A percentile compares a stretch with the other conserved stretches of the same genome.
Conservation (phyloP, 2,113 vertebrate species). For the Sinocyclocheilus anshuiensis region DNA sequence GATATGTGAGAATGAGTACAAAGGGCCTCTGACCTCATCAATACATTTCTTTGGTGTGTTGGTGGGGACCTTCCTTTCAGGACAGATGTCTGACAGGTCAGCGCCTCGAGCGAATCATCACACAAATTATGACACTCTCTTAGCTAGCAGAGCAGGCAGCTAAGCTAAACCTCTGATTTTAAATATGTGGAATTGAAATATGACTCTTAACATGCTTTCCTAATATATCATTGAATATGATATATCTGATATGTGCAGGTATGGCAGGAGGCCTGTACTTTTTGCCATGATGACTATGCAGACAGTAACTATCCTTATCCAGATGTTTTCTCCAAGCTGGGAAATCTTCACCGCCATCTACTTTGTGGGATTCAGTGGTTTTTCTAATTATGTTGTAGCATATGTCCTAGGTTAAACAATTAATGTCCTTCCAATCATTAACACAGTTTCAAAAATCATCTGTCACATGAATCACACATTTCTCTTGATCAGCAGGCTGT, state of each 20-base stretch:
- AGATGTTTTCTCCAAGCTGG: conserved; percentile 87
- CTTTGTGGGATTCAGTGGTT: conserved; percentile 84
- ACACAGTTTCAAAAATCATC: not conserved
- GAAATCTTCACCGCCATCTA: conserved; percentile 83
- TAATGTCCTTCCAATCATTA: not conserved
- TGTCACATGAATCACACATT: not conserved
- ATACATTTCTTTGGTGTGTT: conserved; percentile 29
- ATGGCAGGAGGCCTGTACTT: conserved; percentile 68
- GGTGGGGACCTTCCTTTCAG: conserved; percentile 34
- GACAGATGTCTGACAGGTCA: conserved; percentile 56
- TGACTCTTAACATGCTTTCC: not conserved
- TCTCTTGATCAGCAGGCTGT: conserved; percentile 76
- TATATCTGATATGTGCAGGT: not conserved
- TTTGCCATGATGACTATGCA: conserved; percentile 86
- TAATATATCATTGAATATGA: not conserved
- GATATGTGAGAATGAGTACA: conserved; percentile 18
- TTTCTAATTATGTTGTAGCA: conserved; percentile 87
- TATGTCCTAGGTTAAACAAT: conserved; percentile 83
- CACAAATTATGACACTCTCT: not conserved
- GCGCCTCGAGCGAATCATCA: not conserved
- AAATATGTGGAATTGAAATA: not conserved
- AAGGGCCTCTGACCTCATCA: conserved; percentile 9
- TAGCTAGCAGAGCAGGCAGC: not conserved
- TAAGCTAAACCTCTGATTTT: not conserved
- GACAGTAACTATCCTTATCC: conserved; percentile 79